Base-by-base conservation (phyloP, 2,888 invertebrate species). In the Eilema caniola region DNA sequence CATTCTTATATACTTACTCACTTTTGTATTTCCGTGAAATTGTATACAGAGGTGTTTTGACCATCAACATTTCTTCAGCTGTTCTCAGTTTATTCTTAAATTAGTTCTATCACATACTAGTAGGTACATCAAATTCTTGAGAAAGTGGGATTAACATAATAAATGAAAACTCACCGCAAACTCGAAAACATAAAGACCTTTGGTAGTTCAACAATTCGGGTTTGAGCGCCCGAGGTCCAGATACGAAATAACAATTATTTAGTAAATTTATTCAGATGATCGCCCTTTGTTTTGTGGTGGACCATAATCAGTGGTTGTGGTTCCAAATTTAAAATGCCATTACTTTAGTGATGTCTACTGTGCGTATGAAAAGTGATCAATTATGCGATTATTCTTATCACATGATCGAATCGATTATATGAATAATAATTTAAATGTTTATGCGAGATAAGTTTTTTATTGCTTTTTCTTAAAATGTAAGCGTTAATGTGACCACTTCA, bases 161-260 rank as follows among this genome's bases (percentile, higher is more conserved):
- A 2, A 31, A 33, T 24, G 67, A 62, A 47, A 61, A 62, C 47
- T 68, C 71, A 59, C 57, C 16, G 3, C 10, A 7, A 68, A 33
- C 68, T 71, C 73, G 70, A 70, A 60, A 11, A 3, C 4, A 16
- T 12, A 60, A 75, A 61, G 72, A 76, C 75, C 66, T 28, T 63
- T 76, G 70, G 82, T 83, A 81, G 31, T 41, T 64, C 31, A 73
- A 72, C 62, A 74, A 74, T 77, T 81, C 73, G 67, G 82, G 77
- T 23, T 69, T 83, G 74, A 83, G 83, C 80, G 87, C 90, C 89
- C 77, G 83, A 85, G 90, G 87, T 80, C 69, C 82, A 74, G 80
- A 85, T 84, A 81, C 79, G 83, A 90, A 93, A 93, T 92, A 92
- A 92, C 92, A 92, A 93, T 93, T 93, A 94, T 94, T 93, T 93